phyloP scores from a whole-genome alignment of 2,113 vertebrate species.

The Cavia aperea region DNA sequence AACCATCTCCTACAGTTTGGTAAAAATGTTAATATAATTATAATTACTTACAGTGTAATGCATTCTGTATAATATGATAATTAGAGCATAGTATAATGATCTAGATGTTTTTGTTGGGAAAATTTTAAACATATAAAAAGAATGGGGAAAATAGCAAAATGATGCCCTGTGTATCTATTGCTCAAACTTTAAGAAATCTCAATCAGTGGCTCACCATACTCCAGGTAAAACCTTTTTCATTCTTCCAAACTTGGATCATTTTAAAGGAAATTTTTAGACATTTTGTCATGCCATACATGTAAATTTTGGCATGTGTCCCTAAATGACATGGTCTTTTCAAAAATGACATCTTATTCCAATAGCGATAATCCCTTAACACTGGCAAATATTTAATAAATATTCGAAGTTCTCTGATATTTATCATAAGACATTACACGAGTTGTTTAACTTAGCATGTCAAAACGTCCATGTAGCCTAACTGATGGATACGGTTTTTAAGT shows the following conservation, averaged over 20 bases:
- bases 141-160: background rate
- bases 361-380: background rate
- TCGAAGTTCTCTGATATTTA: background rate
- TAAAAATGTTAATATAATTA: background rate
- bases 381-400: background rate
- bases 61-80: background rate
- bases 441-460: background rate
- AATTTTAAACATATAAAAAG: background rate
- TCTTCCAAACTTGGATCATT: background rate
- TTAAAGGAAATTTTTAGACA: background rate
- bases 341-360: background rate
- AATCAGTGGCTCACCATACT: background rate
- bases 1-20: background rate
- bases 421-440: background rate
- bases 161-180: background rate
- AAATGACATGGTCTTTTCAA: background rate
- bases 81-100: background rate
- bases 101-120: background rate
- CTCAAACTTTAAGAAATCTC: background rate
- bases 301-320: background rate
- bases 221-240: background rate
- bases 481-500: background rate
- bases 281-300: background rate
- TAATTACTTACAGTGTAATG: background rate
- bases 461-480: background rate